Evolutionary conservation across 2,888 invertebrate species (phyloP).

Genomic region (Melanargia galathea): DNA sequence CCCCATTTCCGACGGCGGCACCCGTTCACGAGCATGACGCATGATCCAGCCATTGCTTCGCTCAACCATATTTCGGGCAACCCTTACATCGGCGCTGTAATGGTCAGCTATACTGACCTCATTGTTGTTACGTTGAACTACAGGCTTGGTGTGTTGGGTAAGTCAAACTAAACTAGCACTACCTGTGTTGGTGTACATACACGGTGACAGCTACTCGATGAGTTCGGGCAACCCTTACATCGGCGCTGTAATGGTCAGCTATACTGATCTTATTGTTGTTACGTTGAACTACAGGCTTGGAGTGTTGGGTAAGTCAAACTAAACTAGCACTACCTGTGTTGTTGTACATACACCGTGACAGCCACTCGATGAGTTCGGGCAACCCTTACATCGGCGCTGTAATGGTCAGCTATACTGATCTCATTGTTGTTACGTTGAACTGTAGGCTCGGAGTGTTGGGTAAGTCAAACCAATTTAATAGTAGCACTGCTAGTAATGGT

Average conservation of each 20-base stretch:
- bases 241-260: conserved; percentile 95
- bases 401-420: conserved; percentile 93
- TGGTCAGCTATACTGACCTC: conserved; percentile 94
- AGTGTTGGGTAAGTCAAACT: conserved; percentile 85
- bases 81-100: conserved; percentile 96
- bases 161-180: conserved; percentile 48
- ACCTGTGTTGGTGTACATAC: background rate
- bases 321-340: background rate
- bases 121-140: conserved; percentile 98
- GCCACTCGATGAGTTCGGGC: conserved; percentile 96
- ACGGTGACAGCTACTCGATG: conserved; percentile 86
- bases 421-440: conserved; percentile 98
- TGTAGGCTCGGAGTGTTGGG: conserved; percentile 95
- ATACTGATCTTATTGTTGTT: conserved; percentile 95
- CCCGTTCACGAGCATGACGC: no score
- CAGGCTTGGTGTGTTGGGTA: conserved; percentile 93
- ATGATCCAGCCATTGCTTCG: no score
- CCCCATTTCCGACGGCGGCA: no score
- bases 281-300: conserved; percentile 98
- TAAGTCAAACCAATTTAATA: conserved; percentile 66
- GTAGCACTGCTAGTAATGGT: background rate
- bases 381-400: conserved; percentile 98
- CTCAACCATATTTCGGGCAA: no score
- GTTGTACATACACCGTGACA: background rate
- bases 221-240: conserved; percentile 98